Evolutionary conservation across 2,797 vertebrate genomes (phyloP), one percentile per base, ranked within the genome.

Genomic region (Lycodopsis pacificus): DNA sequence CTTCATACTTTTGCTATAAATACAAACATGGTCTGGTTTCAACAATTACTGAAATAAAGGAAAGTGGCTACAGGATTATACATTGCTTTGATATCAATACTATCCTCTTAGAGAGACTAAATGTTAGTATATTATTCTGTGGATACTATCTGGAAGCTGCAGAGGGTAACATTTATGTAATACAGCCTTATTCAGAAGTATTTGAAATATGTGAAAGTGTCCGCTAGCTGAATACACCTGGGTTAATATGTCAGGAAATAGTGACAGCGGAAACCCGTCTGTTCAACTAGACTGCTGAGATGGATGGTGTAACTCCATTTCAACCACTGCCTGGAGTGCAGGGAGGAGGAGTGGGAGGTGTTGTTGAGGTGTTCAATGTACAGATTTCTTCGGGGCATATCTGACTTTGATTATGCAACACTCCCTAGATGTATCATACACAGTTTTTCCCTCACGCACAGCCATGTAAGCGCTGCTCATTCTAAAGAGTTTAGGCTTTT

Each of bases 1-100:
- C 36, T 72, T 73, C 54, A 53, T 70, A 38, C 54, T 73, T 83
- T 76, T 81, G 25, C 70, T 73, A 78, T 63, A 79, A 84, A 86
- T 76, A 79, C 38, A 62, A 74, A 34, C 48, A 48, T 54, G 12
- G 25, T 65, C 36, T 53, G 34, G 54, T 62, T 76, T 76, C 69
- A 34, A 51, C 71, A 80, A 71, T 89, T 82, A 59, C 49, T 57
- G 61, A 38, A 71, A 65, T 56, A 71, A 72, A 79, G 32, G 17
- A 30, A 72, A 66, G 19, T 3, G 10, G 13, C 6, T 27, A 19
- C 22, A 49, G 44, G 5, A 27, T 20, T 48, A 48, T 14, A 38
- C 22, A 48, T 48, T 36, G 11, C 22, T 63, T 25, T 22, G 5
- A 25, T 34, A 25, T 77, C 42, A n/a, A 40, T 53, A 64, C 40